Percentiles rank a stretch among this genome's conserved stretches.
phyloP scores from a whole-genome alignment of 2,888 invertebrate genomes.

The Cheilosia vulpina region DNA sequence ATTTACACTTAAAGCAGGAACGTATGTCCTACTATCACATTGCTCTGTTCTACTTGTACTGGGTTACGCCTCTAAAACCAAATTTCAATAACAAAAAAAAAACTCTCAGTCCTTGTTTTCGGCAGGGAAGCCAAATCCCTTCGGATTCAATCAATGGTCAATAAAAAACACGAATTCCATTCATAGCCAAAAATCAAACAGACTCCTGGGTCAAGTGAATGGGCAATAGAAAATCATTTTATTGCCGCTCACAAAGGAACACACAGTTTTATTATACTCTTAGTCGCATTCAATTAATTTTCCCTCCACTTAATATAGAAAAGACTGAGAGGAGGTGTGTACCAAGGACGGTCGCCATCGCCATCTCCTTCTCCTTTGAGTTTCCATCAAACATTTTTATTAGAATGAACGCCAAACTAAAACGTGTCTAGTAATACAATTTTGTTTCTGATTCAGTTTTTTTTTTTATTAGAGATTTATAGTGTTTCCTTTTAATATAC shows the following conservation, averaged over 20 bases:
- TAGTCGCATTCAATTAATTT: constrained; percentile 72
- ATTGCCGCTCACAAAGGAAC: constrained; percentile 45
- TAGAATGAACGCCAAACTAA: constrained; percentile 40
- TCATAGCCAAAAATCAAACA: constrained; percentile 24
- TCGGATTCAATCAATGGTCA: constrained; percentile 42
- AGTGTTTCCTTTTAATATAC: constrained; percentile 52
- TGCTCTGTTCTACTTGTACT: too few relatives aligned
- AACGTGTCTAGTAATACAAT: constrained; percentile 73
- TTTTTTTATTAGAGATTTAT: constrained; percentile 54
- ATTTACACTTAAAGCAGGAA: too few relatives aligned
- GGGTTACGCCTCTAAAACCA: too few relatives aligned
- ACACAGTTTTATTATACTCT: constrained; percentile 57
- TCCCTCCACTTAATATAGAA: constrained; percentile 8
- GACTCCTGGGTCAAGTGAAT: constrained; percentile 67
- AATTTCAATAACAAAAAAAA: too few relatives aligned
- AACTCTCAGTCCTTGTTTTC: neutral
- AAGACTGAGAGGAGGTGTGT: constrained; percentile 44
- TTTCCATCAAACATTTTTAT: constrained; percentile 47
- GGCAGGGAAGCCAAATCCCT: constrained; percentile 3
- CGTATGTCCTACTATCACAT: too few relatives aligned
- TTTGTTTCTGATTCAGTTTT: neutral
- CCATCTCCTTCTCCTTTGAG: constrained; percentile 21
- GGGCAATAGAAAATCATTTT: constrained; percentile 69
- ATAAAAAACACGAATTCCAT: constrained; percentile 49
- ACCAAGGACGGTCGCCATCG: constrained; percentile 26